Evolutionary conservation across 2,797 vertebrate species (phyloP), one percentile per base, ranked within the genome.

Genomic region (Chelmon rostratus): DNA sequence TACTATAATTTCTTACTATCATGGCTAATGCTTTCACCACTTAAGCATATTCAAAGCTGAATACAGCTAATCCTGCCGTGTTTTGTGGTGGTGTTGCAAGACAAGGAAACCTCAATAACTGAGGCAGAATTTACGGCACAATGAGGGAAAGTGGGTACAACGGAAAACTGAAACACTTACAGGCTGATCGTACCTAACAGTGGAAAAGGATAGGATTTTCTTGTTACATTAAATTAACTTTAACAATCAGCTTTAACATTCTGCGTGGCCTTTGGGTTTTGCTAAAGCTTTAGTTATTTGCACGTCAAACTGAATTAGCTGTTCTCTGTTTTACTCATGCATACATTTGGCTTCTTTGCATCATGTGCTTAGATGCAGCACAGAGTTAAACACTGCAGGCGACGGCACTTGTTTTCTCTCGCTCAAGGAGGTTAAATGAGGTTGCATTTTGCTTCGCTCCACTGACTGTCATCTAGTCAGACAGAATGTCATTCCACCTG

Each of bases 391-490:
- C 64, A 76, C 79, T 58, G 56, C 73, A 77, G 68, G 83, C 68
- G 28, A 57, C 44, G 2, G 52, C 57, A 3, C 74, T 82, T 66
- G 72, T 83, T 84, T 80, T 49, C 52, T 76, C 57, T 28, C 75
- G 75, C 74, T 83, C 33, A 18, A 31, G 73, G 83, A 73, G 76
- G 80, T 86, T 79, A 86, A 81, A 73, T 65, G 76, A 87, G 81
- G 86, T 78, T 74, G 59, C 42, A 12, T 76, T 77, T 75, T 10
- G 31, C 46, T 65, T 58, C 6, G 44, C 79, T 81, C 40, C 63
- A 21, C 54, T 66, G 83, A 23, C 50, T 57, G 58, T 73, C 76
- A 52, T 77, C 38, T 1, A 49, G 42, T 82, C 68, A 72, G 68
- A 76, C 50, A 67, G 67, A 79, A 67, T 66, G 81, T 68, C 25